Base-by-base conservation (phyloP, 2,888 invertebrate species). In the Watsonalla cultraria region DNA sequence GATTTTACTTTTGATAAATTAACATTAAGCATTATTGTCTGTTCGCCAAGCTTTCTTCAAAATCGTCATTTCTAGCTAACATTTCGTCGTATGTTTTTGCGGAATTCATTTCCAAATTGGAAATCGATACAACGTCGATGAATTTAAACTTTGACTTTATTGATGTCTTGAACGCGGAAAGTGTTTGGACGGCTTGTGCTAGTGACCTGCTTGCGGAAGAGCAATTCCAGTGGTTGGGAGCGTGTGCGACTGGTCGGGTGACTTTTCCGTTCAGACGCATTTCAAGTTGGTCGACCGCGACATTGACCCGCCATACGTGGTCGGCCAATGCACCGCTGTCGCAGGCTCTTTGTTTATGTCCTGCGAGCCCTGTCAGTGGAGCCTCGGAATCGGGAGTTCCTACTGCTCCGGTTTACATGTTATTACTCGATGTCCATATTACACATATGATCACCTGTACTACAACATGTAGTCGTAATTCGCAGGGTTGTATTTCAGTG, bases 301-400 rank as follows among this genome's bases (percentile, higher is more conserved):
- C 90, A 90, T 89, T 90, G 90, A 90, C 87, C 90, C 80, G 81
- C 72, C 81, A 80, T 82, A 82, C 81, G 76, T 80, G 84, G 80
- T 82, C 87, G 90, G 90, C 76, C 90, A 87, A 84, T 88, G 90
- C 90, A 86, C 90, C 72, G 82, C 74, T 86, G 86, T 87, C 84
- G 84, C 84, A 89, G 89, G 75, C 86, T 89, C 86, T 88, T 90
- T 90, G 89, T 90, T 90, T 90, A 87, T 86, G 78, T 86, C 86
- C 89, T 86, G 77, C 72, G 75, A 75, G 74, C 72, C 74, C 72
- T 70, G 60, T 64, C 62, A 61, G 62, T 62, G 72, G 64, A 68
- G 67, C 62, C 75, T 76, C 63, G 63, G 66, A 66, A 66, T 76
- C 63, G 63, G 66, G 66, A 66, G 73, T 76, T 74, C 75, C 70